Evolutionary conservation across 2,797 vertebrate species (phyloP), one percentile per base, ranked within the genome.

Genomic region (Carduelis carduelis): DNA sequence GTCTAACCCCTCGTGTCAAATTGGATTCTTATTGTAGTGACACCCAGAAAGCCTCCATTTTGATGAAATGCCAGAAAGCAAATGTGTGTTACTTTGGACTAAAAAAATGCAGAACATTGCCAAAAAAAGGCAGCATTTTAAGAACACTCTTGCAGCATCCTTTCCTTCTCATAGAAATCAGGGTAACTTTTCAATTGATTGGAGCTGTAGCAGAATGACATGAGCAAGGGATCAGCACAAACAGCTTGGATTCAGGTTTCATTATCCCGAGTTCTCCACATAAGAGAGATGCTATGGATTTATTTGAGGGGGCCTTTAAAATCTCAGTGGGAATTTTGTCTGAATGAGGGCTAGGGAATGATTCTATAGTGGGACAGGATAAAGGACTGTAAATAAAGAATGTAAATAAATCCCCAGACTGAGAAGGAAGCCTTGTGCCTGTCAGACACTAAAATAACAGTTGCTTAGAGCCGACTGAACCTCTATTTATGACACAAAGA

Each of bases 381-480:
- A 82, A 11, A 69, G 66, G 72, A 82, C 75, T 63, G 57, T 90
- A 93, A 95, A 91, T 90, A 92, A 81, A 44, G 79, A 66, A 75
- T 90, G 37, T 86, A 95, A 94, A 70, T 94, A 92, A 92, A 37
- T 87, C 20, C 24, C 28, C 37, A 78, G 72, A 88, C 61, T 86
- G 87, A 72, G 69, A 92, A 72, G 47, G 69, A 93, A 75, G 69
- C 12, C 63, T 83, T 83, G 37, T 72, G 82, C 69, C 30, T 93
- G 76, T 86, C 82, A 94, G 91, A 71, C 43, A 78, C 47, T 72
- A 81, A 97, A 96, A 96, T 89, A 93, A 90, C 68, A 81, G 65
- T 82, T 96, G 61, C 89, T 86, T 87, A 83, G 66, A 96, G 88
- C 77, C 53, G 87, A 63, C 77, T 52, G 56, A 94, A 70, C 66